Conservation (phyloP, 2,888 invertebrate species). For the Melolontha melolontha region DNA sequence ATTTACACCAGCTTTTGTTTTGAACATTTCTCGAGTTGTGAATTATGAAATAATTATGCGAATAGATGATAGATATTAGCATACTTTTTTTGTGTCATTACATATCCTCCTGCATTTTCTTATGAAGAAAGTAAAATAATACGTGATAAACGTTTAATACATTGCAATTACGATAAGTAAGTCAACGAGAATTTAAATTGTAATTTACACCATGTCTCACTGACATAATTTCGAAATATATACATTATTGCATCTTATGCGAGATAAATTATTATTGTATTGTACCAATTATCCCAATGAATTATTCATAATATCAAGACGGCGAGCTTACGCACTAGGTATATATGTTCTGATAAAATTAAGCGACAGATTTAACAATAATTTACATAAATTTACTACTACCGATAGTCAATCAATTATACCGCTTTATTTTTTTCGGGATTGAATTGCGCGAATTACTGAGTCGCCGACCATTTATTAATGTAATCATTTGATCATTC, state of each 20-base stretch:
- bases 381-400: slow-evolving; percentile 28
- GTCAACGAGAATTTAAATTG: background rate
- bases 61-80: too few species aligned
- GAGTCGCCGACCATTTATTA: slow-evolving; percentile 8
- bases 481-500: slow-evolving; percentile 8
- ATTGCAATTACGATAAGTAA: background rate
- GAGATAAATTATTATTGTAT: background rate
- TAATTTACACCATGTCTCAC: slow-evolving; percentile 2
- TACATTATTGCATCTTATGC: background rate
- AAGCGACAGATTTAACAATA: slow-evolving; percentile 17
- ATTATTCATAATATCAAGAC: slow-evolving; percentile 7
- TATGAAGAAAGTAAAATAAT: too few species aligned
- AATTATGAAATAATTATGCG: too few species aligned
- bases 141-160: background rate
- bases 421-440: slow-evolving; percentile 1
- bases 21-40: too few species aligned
- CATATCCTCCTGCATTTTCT: too few species aligned
- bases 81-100: too few species aligned
- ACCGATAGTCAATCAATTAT: slow-evolving; percentile 9
- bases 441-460: background rate
- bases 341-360: background rate
- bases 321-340: background rate
- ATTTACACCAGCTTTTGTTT: too few species aligned
- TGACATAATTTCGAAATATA: slow-evolving; percentile 6
- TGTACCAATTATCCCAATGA: slow-evolving; percentile 1